Evolutionary conservation across 2,888 invertebrate genomes (phyloP).

Genomic region (Azorinus chamasolen): DNA sequence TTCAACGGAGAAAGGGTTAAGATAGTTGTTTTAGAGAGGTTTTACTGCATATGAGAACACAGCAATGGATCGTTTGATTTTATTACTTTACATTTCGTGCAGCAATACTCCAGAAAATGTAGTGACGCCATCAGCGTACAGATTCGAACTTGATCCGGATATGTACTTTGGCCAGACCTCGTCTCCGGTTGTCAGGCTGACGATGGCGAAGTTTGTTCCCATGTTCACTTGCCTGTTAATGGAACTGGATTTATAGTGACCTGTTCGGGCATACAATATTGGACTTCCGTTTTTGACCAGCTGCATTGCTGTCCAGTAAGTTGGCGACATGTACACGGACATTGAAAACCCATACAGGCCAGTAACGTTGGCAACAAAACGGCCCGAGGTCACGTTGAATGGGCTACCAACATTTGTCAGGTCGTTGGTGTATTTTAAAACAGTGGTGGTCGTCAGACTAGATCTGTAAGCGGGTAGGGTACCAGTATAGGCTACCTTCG

Average conservation of each 20-base stretch:
- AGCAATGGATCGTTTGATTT: too few species aligned
- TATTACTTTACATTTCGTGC: conserved; percentile 49
- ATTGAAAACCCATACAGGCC: conserved; percentile 57
- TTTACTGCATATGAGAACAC: too few species aligned
- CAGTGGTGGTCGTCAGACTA: conserved; percentile 34
- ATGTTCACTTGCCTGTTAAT: conserved; percentile 40
- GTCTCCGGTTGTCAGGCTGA: conserved; percentile 37
- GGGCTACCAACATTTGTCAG: conserved; percentile 47
- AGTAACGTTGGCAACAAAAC: conserved; percentile 40
- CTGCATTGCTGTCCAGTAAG: conserved; percentile 38
- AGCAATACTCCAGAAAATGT: conserved; percentile 53
- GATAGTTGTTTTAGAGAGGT: too few species aligned
- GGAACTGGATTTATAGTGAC: conserved; percentile 17
- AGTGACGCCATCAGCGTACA: conserved; percentile 42
- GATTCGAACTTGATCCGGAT: conserved; percentile 33
- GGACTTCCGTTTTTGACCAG: conserved; percentile 46
- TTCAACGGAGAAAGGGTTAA: too few species aligned
- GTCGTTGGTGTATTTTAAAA: conserved; percentile 45
- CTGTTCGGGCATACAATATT: conserved; percentile 41
- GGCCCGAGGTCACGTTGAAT: conserved; percentile 25
- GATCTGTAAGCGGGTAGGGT: conserved; percentile 23
- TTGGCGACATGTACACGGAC: conserved; percentile 31
- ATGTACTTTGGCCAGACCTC: conserved; percentile 58
- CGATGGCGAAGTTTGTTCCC: conserved; percentile 52
- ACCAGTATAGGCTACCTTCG: conserved; percentile 49